phyloP scores from a whole-genome alignment of 2,888 invertebrate genomes.

The Congeria kusceri region DNA sequence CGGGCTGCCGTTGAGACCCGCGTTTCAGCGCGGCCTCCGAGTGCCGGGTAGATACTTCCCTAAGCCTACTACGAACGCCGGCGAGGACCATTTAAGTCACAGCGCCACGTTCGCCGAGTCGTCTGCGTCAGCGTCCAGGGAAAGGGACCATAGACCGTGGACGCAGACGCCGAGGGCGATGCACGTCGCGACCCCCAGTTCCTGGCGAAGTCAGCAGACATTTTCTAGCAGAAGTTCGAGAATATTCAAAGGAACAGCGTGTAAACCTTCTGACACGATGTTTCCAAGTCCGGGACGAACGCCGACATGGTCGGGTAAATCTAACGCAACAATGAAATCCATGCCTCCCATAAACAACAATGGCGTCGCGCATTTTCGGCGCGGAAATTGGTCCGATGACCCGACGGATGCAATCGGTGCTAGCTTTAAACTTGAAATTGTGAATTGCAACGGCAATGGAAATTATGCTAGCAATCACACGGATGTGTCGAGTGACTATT shows the following conservation, averaged over 20 bases:
- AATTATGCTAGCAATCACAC: constrained; percentile 56
- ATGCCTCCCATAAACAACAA: constrained; percentile 25
- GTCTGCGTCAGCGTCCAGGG: not conserved
- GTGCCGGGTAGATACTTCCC: constrained; percentile 73
- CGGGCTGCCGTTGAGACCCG: constrained; percentile 55
- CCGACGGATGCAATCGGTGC: constrained; percentile 47
- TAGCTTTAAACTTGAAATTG: not conserved
- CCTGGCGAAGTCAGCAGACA: constrained; percentile 20
- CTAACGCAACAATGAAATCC: constrained; percentile 37
- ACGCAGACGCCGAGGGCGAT: constrained; percentile 50
- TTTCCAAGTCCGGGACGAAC: constrained; percentile 23
- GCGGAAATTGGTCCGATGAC: constrained; percentile 32
- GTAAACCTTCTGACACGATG: constrained; percentile 39
- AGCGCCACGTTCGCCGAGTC: too few relatives aligned
- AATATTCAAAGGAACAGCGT: constrained; percentile 33
- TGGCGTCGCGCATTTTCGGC: constrained; percentile 12
- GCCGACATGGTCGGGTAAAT: constrained; percentile 36
- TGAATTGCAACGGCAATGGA: not conserved
- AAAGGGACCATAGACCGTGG: constrained; percentile 37
- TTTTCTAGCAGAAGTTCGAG: constrained; percentile 22
- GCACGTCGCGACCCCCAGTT: constrained; percentile 25
- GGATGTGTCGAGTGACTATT: constrained; percentile 67
- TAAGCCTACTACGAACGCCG: constrained; percentile 56
- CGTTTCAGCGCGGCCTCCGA: constrained; percentile 45
- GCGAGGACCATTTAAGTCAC: constrained; percentile 21